Percentiles rank a stretch among this genome's conserved stretches.
phyloP scores from a whole-genome alignment of 1,140 invertebrate species.

The Diploscapter pachys region DNA sequence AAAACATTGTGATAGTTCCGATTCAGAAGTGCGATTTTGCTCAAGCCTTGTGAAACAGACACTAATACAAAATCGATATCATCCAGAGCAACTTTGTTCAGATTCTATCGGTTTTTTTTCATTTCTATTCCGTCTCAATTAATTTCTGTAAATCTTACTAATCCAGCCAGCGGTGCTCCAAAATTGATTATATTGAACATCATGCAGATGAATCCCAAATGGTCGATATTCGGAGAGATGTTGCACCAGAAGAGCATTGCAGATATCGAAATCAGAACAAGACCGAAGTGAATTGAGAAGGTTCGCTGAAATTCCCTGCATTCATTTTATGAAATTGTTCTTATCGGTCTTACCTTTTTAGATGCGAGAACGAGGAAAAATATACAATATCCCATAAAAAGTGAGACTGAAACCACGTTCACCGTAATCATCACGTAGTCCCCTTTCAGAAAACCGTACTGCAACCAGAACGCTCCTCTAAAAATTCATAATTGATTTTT shows the following conservation, averaged over 20 bases:
- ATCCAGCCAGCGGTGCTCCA: conserved; percentile 55
- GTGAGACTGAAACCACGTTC: conserved; percentile 48
- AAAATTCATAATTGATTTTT: conserved; percentile 3
- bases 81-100: no score
- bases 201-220: conserved; percentile 47
- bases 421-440: conserved; percentile 54
- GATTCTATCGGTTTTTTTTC: background rate
- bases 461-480: conserved; percentile 54
- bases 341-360: conserved; percentile 28
- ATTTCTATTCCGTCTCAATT: background rate
- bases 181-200: conserved; percentile 58
- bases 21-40: no score
- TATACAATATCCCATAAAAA: conserved; percentile 47
- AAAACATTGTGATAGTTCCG: no score
- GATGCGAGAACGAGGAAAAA: conserved; percentile 48
- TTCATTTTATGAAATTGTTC: background rate
- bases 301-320: conserved; percentile 16
- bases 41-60: no score
- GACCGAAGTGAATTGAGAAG: conserved; percentile 15
- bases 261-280: conserved; percentile 6
- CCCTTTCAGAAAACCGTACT: conserved; percentile 52
- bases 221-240: conserved; percentile 29
- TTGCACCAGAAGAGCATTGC: conserved; percentile 22
- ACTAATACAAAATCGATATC: no score
- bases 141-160: conserved; percentile 35